Evolutionary conservation across 2,113 vertebrate genomes (phyloP).

Genomic region (Pluvianellus socialis): DNA sequence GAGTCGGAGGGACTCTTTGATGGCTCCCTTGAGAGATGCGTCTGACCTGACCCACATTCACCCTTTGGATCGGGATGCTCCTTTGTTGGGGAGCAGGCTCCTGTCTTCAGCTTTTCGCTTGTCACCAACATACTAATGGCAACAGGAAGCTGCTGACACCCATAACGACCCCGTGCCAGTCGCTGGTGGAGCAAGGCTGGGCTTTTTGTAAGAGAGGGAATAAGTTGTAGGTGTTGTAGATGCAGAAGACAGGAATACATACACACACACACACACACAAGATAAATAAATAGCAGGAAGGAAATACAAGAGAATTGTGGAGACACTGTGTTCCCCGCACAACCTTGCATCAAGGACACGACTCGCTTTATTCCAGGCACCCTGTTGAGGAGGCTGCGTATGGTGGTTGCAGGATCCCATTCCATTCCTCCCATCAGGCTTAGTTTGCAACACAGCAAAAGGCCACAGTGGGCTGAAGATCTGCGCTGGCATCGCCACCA

Average conservation of each 20-base stretch:
- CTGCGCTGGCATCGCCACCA: too few relatives aligned
- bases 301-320: neutral
- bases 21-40: neutral
- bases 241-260: neutral
- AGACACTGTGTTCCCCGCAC: neutral
- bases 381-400: neutral
- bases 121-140: neutral
- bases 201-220: neutral
- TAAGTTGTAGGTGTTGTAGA: neutral
- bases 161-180: rapidly evolving
- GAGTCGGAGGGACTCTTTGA: neutral
- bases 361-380: neutral
- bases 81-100: neutral
- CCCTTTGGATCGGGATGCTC: neutral
- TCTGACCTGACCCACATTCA: neutral
- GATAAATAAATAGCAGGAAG: neutral
- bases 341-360: neutral
- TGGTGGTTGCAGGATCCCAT: neutral
- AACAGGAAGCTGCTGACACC: neutral
- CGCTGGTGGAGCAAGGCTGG: neutral
- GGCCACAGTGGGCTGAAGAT: neutral
- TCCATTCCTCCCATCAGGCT: neutral
- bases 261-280: neutral
- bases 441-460: neutral
- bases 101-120: neutral